A percentile compares a stretch with the other conserved stretches of the same genome.
Evolutionary conservation across 1,140 invertebrate genomes (phyloP).

Genomic region (Caenorhabditis tropicalis): DNA sequence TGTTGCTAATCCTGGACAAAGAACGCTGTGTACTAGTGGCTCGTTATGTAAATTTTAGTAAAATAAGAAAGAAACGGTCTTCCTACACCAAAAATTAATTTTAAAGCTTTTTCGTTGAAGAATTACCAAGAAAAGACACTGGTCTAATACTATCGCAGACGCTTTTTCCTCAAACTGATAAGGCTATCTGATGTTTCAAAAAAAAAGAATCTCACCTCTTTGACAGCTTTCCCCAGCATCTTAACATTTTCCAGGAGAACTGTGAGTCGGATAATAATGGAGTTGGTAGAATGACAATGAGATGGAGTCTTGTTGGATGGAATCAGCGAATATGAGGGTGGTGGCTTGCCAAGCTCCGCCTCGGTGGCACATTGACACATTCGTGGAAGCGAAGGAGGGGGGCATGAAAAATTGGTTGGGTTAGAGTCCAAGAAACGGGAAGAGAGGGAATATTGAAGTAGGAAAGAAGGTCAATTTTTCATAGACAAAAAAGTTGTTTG

Average conservation of each 20-base stretch:
- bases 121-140: background rate
- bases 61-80: no score
- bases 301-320: background rate
- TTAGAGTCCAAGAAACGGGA: background rate
- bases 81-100: no score
- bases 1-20: background rate
- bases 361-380: constrained; percentile 7
- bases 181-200: no score
- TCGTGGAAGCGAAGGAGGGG: background rate
- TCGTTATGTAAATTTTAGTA: no score
- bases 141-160: background rate
- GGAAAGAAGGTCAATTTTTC: background rate
- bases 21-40: background rate
- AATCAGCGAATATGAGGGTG: constrained; percentile 1
- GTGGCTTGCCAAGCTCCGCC: constrained; percentile 29
- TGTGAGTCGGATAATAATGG: no score
- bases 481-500: background rate
- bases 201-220: no score
- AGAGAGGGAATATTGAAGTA: background rate
- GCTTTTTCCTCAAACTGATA: background rate
- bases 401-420: constrained; percentile 34
- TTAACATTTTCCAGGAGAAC: no score
- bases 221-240: no score
- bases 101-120: background rate
- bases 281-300: background rate